These are phyloP conservation scores for Lasioglossum zephyrum DNA, from an alignment of 2,888 invertebrate species.

Conservation along the genomic window DNA sequence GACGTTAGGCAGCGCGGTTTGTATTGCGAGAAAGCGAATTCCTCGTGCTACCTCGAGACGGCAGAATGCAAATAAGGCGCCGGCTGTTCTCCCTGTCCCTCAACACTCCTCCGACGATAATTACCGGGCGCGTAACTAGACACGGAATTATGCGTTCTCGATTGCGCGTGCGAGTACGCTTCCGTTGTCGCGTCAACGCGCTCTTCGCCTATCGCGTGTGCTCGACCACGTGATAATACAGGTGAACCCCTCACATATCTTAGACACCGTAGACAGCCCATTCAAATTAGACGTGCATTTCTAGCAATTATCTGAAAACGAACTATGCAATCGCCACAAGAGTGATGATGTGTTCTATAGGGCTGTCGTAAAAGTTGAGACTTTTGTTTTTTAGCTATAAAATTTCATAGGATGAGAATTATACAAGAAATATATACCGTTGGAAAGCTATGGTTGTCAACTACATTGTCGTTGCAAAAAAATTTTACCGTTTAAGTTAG, in stretches of 20 bases:
- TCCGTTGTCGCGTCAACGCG: conserved; percentile 8
- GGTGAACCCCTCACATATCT: neutral
- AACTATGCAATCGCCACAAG: too few relatives aligned
- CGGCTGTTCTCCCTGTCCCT: conserved; percentile 34
- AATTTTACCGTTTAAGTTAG: too few relatives aligned
- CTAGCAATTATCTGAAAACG: neutral
- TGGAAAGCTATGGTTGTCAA: too few relatives aligned
- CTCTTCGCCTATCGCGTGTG: conserved; percentile 2
- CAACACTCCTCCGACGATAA: conserved; percentile 54
- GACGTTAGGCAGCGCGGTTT: conserved; percentile 27
- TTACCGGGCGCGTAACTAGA: conserved; percentile 73
- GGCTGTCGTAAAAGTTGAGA: too few relatives aligned
- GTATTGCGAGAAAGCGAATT: conserved; percentile 51
- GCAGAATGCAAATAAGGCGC: conserved; percentile 70
- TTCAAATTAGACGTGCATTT: neutral
- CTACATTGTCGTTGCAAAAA: too few relatives aligned
- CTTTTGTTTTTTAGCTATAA: too few relatives aligned
- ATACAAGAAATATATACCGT: too few relatives aligned
- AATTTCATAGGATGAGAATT: too few relatives aligned
- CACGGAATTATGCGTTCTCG: conserved; percentile 70
- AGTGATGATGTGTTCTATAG: too few relatives aligned
- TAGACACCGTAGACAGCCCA: conserved; percentile 5
- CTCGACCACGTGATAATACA: neutral
- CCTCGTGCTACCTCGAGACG: conserved; percentile 55
- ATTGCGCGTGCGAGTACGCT: conserved; percentile 62